Base-by-base conservation (phyloP, 2,888 invertebrate species). In the Tipula lateralis region DNA sequence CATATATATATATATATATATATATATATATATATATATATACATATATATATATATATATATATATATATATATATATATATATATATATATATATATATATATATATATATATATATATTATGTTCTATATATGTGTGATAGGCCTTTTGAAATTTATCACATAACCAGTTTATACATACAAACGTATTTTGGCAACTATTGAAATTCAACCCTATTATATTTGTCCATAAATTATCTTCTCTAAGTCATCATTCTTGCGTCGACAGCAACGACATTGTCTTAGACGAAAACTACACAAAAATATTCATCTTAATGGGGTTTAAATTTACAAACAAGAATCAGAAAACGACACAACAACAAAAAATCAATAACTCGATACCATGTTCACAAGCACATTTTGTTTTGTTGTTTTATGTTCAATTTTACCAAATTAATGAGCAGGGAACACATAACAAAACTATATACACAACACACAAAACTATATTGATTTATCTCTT, bases 341-440 rank as follows among this genome's bases (percentile, higher is more conserved):
- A 66, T 66, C 9, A 66, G 9, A 50, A 50, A 50, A 50, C 16
- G n/a, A 36, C 12, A 50, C 16, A 50, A 16, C 19, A 50, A 50
- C 44, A 50, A 50, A 50, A 19, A 50, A 50, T 19, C 50, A 66
- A 66, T 24, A 66, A 24, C 24, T 24, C 24, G 66, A 66, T 66
- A 66, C 66, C 66, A 66, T 24, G 66, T 66, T 66, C 24, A 66
- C 6, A 66, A 24, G 66, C 66, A 24, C 9, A 24, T 36, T 36
- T 44, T 44, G 66, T 66, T 66, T 66, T 66, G 66, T 6, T 66
- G 24, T 9, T 66, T 7, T 66, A 44, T 16, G 44, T 66, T 66
- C 66, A 66, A 24, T 66, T 66, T 66, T 24, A 66, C 66, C 66
- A 24, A 66, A 66, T 66, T 66, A 66, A 66, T 66, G 66, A 66